Evolutionary conservation across 2,113 vertebrate genomes (phyloP), one percentile per base, ranked within the genome.

Genomic region (Zootoca vivipara): DNA sequence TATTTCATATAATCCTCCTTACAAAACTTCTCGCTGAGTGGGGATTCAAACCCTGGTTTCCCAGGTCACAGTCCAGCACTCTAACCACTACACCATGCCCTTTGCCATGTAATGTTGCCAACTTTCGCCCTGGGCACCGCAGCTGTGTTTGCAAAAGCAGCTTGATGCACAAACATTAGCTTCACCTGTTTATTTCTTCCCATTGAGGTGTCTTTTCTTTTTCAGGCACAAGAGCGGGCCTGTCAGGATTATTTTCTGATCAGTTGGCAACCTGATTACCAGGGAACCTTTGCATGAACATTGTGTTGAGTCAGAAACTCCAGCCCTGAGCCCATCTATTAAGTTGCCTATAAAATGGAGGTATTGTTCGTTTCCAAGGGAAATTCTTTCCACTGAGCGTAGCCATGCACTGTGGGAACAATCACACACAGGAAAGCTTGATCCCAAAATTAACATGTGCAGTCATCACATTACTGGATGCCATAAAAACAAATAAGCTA

Each of bases 331-430:
- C n/a, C 26, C 5, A 65, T 26, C 30, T 38, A 80, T 82, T 75
- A 77, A 33, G n/a, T 65, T 83, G 35, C 33, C 30, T 86, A 18
- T 22, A 38, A 86, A 78, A 82, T 64, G 20, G 15, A 4, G n/a
- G 73, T 40, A 77, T 28, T 83, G 86, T 65, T 80, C 22, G 26
- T 83, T 77, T 58, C 80, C 79, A 88, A 88, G 58, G 65, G 79
- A 75, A 74, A 82, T 82, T 88, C 86, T 87, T 87, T 87, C 86
- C 78, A 74, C 40, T 65, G 70, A 77, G 58, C n/a, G 46, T 78
- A 56, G 62, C 58, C n/a, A 83, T 77, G 38, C 22, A 7, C 30
- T 67, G n/a, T 82, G 80, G 73, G 81, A 88, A 88, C 80, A 83
- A 77, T 83, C 87, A 30, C 24, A 46, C 67, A 62, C 62, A 83